Evolutionary conservation across 37 sponge, comb jelly and placozoan genomes (phyloP), one percentile per base, ranked within the genome.

Genomic region (Amphimedon queenslandica): DNA sequence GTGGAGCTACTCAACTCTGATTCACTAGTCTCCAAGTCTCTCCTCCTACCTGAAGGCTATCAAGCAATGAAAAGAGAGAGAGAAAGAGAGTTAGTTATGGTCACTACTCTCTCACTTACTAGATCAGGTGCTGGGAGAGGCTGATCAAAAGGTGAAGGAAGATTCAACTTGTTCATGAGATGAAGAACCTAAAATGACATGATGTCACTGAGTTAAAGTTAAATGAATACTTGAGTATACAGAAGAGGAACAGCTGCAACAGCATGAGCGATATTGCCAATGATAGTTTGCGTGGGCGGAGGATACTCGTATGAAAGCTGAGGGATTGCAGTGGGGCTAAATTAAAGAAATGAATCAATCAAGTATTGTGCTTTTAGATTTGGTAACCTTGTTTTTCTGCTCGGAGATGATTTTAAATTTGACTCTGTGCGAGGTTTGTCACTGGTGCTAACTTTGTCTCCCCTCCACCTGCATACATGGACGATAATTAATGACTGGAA

Each of bases 181-280:
- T 96, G 93, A 33, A 96, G 80, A 0, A 96, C 96, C 86, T 93
- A 27, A n/a, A n/a, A n/a, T n/a, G n/a, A n/a, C n/a, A n/a, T n/a
- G n/a, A n/a, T n/a, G n/a, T n/a, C n/a, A 37, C 8, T 37, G 11
- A 6, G 13, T 67, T 33, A 13, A 67, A 6, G 23, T 25, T 1
- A 72, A 13, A 13, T 32, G 4, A 51, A 39, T 74, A 88, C 90
- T 67, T 95, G 96, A 24, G 63, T 68, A 51, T 95, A 95, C 58
- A 91, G 75, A n/a, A 81, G 42, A 6, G 92, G 89, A 0, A 91
- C 81, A 55, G 87, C 78, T 29, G 80, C 77, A 20, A 91, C 57
- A 24, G 91, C 85, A 69, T 90, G 81, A 60, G 82, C 57, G 41
- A 94, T 87, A 64, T 94, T 94, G 57, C 47, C 55, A 20, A 94